Conservation (phyloP, 2,113 vertebrate genomes). For the Sphaerodactylus townsendi region DNA sequence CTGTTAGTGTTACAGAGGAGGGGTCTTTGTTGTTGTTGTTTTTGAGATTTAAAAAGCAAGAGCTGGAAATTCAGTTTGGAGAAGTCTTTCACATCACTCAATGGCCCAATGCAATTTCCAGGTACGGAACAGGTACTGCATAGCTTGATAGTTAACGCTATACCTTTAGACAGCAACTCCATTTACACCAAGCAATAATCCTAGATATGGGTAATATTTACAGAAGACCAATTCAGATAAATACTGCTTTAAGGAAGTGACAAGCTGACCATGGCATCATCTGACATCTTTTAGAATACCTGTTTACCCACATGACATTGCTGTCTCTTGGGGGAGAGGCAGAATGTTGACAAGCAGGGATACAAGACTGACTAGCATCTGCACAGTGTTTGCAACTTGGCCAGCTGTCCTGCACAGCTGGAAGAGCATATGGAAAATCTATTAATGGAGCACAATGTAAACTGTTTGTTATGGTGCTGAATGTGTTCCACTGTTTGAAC, state of each 20-base stretch:
- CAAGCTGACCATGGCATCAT: conserved; percentile 8
- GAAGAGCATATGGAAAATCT: conserved; percentile 43
- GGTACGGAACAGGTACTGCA: not conserved
- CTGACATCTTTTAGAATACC: conserved; percentile 2
- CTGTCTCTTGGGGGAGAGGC: not conserved
- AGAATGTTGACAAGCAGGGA: conserved; percentile 11
- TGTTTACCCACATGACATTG: not conserved
- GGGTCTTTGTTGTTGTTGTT: not conserved
- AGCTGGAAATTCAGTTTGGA: not conserved
- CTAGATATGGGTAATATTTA: not conserved
- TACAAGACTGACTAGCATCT: conserved; percentile 11
- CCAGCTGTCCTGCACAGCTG: conserved; percentile 62
- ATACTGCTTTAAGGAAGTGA: conserved; percentile 5
- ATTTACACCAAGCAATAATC: not conserved
- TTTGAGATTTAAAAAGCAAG: not conserved
- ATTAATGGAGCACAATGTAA: conserved; percentile 30
- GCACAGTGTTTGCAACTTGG: conserved; percentile 2
- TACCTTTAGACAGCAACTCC: fast-evolving
- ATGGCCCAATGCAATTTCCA: not conserved
- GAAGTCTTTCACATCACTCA: not conserved
- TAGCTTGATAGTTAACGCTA: not conserved
- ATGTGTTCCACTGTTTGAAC: conserved; percentile 29
- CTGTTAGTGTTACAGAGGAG: not conserved
- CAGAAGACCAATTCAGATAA: conserved; percentile 3
- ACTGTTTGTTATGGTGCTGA: conserved; percentile 8